Conservation (phyloP, 2,113 vertebrate genomes). For the Petrocephalus microphthalmus region DNA sequence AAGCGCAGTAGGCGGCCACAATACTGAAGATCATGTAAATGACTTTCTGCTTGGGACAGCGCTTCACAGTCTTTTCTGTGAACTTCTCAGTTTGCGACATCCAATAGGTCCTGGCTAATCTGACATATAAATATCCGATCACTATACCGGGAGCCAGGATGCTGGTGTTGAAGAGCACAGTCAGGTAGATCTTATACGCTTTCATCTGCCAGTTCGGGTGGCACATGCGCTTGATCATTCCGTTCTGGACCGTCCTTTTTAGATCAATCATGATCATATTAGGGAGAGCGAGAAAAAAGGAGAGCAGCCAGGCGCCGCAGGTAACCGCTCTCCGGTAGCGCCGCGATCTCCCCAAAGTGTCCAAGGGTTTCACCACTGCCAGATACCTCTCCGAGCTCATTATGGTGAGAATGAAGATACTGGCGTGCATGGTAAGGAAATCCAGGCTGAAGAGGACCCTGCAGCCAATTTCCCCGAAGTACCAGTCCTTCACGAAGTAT, state of each 20-base stretch:
- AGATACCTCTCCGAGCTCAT: slow-evolving; percentile 47
- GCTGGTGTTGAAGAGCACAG: slow-evolving; percentile 43
- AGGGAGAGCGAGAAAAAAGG: slow-evolving; percentile 39
- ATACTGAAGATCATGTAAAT: slow-evolving; percentile 45
- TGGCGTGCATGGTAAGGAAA: slow-evolving; percentile 27
- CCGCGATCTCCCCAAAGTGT: slow-evolving; percentile 36
- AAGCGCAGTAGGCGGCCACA: slow-evolving; percentile 43
- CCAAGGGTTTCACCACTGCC: slow-evolving; percentile 42
- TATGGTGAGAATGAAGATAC: slow-evolving; percentile 44
- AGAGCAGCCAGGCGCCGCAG: slow-evolving; percentile 38
- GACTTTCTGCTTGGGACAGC: slow-evolving; percentile 41
- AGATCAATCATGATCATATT: slow-evolving; percentile 47
- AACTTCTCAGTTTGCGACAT: slow-evolving; percentile 33
- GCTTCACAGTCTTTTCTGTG: slow-evolving; percentile 25
- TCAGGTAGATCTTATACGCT: slow-evolving; percentile 43
- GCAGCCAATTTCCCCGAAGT: slow-evolving; percentile 43
- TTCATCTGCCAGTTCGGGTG: slow-evolving; percentile 43
- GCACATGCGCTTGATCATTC: slow-evolving; percentile 40
- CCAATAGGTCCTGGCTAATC: slow-evolving; percentile 43
- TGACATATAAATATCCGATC: slow-evolving; percentile 43
- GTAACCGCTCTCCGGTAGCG: slow-evolving; percentile 36
- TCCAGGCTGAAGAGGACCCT: slow-evolving; percentile 45
- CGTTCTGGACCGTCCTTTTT: slow-evolving; percentile 24
- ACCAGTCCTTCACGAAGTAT: slow-evolving; percentile 44
- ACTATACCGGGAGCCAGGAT: slow-evolving; percentile 42